phyloP scores from a whole-genome alignment of 2,888 invertebrate species.

The Julus scandinavius region DNA sequence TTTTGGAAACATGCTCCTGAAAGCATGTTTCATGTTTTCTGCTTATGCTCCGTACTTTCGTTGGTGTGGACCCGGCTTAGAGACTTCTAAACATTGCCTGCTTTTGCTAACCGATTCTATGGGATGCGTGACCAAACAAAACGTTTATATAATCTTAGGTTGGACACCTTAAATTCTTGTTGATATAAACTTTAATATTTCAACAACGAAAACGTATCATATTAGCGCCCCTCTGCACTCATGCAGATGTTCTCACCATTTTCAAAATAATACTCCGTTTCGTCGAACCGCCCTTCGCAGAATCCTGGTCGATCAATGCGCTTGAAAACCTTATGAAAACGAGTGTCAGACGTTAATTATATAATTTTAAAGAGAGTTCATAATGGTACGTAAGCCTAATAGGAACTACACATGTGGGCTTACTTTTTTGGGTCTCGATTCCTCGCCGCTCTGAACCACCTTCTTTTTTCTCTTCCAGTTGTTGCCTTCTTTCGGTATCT shows the following conservation, averaged over 20 bases:
- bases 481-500: background rate
- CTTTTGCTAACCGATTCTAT: no score
- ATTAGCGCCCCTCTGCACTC: no score
- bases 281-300: conserved; percentile 91
- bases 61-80: no score
- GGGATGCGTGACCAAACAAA: no score
- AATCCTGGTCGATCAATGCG: conserved; percentile 78
- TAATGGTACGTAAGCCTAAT: background rate
- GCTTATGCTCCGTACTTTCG: no score
- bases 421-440: conserved; percentile 14
- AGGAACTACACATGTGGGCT: background rate
- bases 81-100: no score
- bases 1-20: no score
- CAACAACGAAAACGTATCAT: no score
- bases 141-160: no score
- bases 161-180: no score
- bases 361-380: background rate
- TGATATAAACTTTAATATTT: no score
- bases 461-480: background rate
- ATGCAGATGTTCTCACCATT: conserved; percentile 76
- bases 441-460: background rate
- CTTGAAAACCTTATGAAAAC: background rate
- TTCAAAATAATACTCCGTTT: conserved; percentile 94
- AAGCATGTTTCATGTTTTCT: no score
- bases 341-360: background rate